Percentiles rank a stretch among this genome's conserved stretches.
phyloP scores from a whole-genome alignment of 1,140 invertebrate genomes.

The Sycophila sp. region DNA sequence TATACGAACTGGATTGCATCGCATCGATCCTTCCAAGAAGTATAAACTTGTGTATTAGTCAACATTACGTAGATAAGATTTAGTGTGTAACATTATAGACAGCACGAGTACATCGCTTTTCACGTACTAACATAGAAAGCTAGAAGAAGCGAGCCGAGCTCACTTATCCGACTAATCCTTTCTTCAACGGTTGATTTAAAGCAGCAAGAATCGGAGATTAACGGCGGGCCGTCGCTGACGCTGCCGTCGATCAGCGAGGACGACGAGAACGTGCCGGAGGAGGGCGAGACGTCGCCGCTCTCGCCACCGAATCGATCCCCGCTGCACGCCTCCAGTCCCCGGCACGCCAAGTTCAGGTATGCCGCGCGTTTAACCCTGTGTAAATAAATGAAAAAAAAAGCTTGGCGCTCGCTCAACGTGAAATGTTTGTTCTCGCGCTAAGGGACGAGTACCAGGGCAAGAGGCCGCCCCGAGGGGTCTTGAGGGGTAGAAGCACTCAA shows the following conservation, averaged over 20 bases:
- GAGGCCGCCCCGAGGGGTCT: slow-evolving; percentile 43
- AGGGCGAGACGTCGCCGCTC: slow-evolving; percentile 73
- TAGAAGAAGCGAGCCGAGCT: too few relatives aligned
- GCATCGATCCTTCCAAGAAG: too few relatives aligned
- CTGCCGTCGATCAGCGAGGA: slow-evolving; percentile 92
- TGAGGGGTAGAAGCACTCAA: slow-evolving; percentile 44
- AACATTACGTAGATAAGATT: too few relatives aligned
- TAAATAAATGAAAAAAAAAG: too few relatives aligned
- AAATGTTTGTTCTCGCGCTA: too few relatives aligned
- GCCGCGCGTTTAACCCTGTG: too few relatives aligned
- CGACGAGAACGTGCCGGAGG: slow-evolving; percentile 84
- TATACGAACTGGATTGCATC: too few relatives aligned
- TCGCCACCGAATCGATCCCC: slow-evolving; percentile 73
- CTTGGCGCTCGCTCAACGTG: too few relatives aligned
- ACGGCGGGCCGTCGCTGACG: slow-evolving; percentile 82
- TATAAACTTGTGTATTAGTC: too few relatives aligned
- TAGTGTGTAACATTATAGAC: too few relatives aligned
- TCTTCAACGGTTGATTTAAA: slow-evolving; percentile 21
- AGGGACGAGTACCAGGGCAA: slow-evolving; percentile 54
- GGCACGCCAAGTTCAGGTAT: slow-evolving; percentile 76
- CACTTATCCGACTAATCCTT: neutral
- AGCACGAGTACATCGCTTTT: too few relatives aligned
- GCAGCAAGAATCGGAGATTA: slow-evolving; percentile 80
- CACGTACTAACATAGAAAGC: too few relatives aligned
- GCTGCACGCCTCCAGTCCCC: slow-evolving; percentile 71